Base-by-base conservation (phyloP, 2,888 invertebrate genomes). In the Octonoba sinensis region DNA sequence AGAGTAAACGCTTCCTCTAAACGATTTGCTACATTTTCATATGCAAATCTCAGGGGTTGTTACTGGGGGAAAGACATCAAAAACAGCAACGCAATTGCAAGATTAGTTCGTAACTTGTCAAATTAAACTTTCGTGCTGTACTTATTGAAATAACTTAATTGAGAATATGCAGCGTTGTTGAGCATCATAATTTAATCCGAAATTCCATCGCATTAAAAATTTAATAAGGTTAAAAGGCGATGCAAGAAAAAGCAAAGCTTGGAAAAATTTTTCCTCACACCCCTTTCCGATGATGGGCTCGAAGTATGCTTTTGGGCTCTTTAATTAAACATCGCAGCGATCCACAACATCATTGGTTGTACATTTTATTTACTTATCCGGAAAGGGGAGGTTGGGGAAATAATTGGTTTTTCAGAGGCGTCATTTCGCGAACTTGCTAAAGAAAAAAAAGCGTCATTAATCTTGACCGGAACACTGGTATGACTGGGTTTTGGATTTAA, bases 371-470 rank as follows among this genome's bases (percentile, higher is more conserved):
- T 77, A 64, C 77, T 71, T 71, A 70, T 47, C 64, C 70, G 36
- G 36, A 36, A 64, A 57, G 54, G 44, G 70, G 60, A 64, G 56
- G 64, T 46, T 64, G 60, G 36, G 47, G 70, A 70, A 70, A 77
- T 77, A 77, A 77, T 77, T 77, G 77, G 77, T 77, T 77, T 77
- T 64, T 77, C 77, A 77, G 56, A 64, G 70, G 76, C 69, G 62
- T 64, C 69, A 76, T 76, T 76, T 76, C 62, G 49, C 56, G 64
- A 64, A 62, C 51, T 51, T 36, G 70, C 18, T 49, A 36, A 16
- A 36, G 20, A 18, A 18, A 73, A 73, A 71, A 73, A 73, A 56
- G 56, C 46, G 12, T 64, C 77, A 77, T 77, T 77, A 64, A 77
- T 77, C 77, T 77, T 70, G 64, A 56, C 46, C 57, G 64, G 70